phyloP scores from a whole-genome alignment of 2,888 invertebrate genomes.

The Lasioglossum figueresi region DNA sequence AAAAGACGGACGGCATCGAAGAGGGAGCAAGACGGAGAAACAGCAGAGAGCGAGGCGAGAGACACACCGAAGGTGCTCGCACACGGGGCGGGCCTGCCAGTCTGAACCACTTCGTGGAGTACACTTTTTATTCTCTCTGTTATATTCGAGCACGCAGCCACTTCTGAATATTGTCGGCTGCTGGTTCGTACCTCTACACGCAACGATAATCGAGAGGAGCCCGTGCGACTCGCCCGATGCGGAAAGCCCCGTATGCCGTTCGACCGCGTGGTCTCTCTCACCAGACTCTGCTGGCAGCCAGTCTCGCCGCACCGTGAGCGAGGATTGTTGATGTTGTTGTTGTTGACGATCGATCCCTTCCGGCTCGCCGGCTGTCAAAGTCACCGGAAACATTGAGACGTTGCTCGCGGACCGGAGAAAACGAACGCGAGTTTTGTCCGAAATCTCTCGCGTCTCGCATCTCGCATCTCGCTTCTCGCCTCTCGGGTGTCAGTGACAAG shows the following conservation, averaged over 20 bases:
- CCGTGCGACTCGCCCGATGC: conserved; percentile 46
- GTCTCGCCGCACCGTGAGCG: conserved; percentile 29
- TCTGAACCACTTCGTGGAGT: conserved; percentile 64
- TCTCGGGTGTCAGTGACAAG: conserved; percentile 46
- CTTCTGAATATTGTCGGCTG: conserved; percentile 48
- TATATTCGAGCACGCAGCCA: conserved; percentile 52
- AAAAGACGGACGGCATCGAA: conserved; percentile 39
- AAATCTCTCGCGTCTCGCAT: not conserved
- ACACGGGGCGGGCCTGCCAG: conserved; percentile 69
- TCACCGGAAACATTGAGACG: conserved; percentile 20
- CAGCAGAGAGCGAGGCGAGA: conserved; percentile 53
- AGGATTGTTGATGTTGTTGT: conserved; percentile 65
- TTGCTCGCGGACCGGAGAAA: conserved; percentile 7
- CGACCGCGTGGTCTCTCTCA: conserved; percentile 63
- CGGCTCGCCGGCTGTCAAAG: conserved; percentile 52
- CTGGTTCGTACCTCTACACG: conserved; percentile 42
- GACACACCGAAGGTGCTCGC: conserved; percentile 54
- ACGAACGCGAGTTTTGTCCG: not conserved
- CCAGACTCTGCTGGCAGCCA: conserved; percentile 36
- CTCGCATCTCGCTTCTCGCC: too few relatives aligned
- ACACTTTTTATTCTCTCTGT: conserved; percentile 54
- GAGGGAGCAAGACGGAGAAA: conserved; percentile 59
- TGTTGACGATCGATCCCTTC: conserved; percentile 57
- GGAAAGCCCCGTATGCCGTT: conserved; percentile 29
- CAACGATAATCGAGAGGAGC: conserved; percentile 26